Percentiles rank a stretch among this genome's conserved stretches.
Conservation (phyloP, 2,797 vertebrate species). For the Hippocampus kuda region DNA sequence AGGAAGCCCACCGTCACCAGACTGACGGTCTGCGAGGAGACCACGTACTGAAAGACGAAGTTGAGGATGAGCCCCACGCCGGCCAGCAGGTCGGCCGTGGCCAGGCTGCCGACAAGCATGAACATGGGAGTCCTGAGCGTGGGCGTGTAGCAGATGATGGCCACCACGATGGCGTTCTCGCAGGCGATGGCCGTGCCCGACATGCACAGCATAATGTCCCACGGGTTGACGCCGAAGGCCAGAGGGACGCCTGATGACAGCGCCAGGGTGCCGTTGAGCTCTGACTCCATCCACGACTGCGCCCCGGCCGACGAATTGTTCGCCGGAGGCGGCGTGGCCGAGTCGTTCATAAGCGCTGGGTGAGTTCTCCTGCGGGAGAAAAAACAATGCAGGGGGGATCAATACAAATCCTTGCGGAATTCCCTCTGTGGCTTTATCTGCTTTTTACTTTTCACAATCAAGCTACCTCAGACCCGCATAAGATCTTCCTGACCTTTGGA, state of each 20-base stretch:
- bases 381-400: neutral
- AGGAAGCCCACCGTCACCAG: conserved; percentile 93
- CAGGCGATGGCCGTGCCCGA: conserved; percentile 93
- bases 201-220: conserved; percentile 94
- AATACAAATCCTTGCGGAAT: neutral
- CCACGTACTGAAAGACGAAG: conserved; percentile 91
- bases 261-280: conserved; percentile 61
- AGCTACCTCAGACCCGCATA: too few species aligned
- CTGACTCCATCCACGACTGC: conserved; percentile 58
- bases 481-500: too few species aligned
- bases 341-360: too few species aligned
- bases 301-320: conserved; percentile 68
- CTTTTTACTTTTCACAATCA: too few species aligned
- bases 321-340: conserved; percentile 72
- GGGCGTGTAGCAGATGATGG: conserved; percentile 92
- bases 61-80: conserved; percentile 93
- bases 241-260: conserved; percentile 54
- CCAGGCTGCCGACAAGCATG: conserved; percentile 91
- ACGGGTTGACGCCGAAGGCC: conserved; percentile 78
- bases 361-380: conserved; percentile 33
- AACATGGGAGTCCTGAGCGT: conserved; percentile 91
- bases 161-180: conserved; percentile 93
- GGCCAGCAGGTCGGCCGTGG: conserved; percentile 89
- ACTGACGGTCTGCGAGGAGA: conserved; percentile 88
- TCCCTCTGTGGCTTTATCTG: too few species aligned